Conservation (phyloP, 2,888 invertebrate genomes). For the Rhingia campestris region DNA sequence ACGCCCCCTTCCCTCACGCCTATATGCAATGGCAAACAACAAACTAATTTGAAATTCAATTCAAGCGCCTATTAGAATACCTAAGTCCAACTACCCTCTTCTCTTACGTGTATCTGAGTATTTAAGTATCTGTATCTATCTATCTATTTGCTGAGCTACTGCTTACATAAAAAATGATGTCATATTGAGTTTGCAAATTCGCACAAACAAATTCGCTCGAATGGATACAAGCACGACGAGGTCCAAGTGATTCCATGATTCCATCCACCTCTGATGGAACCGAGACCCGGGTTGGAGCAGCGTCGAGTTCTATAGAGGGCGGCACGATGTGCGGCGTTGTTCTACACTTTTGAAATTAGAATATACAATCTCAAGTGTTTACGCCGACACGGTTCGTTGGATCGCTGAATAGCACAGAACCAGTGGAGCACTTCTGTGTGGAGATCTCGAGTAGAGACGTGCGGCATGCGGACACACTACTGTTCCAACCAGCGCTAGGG, state of each 20-base stretch:
- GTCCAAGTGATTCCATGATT: conserved; percentile 23
- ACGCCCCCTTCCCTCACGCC: too few species aligned
- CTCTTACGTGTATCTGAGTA: conserved; percentile 12
- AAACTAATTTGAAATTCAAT: conserved; percentile 68
- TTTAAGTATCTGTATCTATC: conserved; percentile 20
- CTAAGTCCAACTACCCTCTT: conserved; percentile 39
- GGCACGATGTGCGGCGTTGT: conserved; percentile 26
- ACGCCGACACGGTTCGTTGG: conserved; percentile 68
- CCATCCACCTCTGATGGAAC: conserved; percentile 12
- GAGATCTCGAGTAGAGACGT: conserved; percentile 33
- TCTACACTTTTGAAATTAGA: conserved; percentile 42
- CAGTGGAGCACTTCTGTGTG: conserved; percentile 56
- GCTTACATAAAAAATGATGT: conserved; percentile 72
- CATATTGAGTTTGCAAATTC: conserved; percentile 66
- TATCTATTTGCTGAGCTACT: conserved; percentile 41
- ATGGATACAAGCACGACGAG: conserved; percentile 16
- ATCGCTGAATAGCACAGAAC: conserved; percentile 61
- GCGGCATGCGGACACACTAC: conserved; percentile 6
- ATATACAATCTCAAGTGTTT: conserved; percentile 63
- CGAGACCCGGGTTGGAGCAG: not conserved
- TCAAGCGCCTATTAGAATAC: conserved; percentile 65
- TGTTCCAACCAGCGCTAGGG: conserved; percentile 20
- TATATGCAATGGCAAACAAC: conserved; percentile 24
- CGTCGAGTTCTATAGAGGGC: not conserved
- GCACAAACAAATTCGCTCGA: conserved; percentile 47